Conservation (phyloP, 1,140 invertebrate species). For the Lordiphosa collinella region DNA sequence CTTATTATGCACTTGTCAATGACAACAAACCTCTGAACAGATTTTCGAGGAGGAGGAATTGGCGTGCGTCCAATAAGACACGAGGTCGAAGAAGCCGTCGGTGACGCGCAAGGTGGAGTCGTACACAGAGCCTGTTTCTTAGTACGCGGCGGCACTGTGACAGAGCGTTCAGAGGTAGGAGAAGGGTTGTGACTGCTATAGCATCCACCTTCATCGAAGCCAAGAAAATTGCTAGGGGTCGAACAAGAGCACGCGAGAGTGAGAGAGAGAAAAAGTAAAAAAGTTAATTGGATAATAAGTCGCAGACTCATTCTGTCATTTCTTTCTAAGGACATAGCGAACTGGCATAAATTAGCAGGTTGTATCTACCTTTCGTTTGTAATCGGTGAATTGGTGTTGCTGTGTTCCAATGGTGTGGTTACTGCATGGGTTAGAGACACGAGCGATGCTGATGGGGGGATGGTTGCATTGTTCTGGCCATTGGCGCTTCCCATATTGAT, state of each 20-base stretch:
- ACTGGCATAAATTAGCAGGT: too few species aligned
- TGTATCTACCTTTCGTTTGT: constrained; percentile 2
- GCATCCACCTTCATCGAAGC: constrained; percentile 5
- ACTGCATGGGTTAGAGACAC: background rate
- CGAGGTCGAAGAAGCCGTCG: constrained; percentile 1
- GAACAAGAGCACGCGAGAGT: background rate
- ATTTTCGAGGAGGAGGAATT: constrained; percentile 43
- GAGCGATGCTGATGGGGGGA: background rate
- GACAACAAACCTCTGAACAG: constrained; percentile 40
- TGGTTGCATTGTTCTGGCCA: background rate
- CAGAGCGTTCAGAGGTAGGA: constrained; percentile 34
- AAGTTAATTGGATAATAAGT: background rate
- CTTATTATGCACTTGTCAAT: background rate
- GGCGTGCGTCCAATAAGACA: constrained; percentile 29
- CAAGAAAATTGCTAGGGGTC: constrained; percentile 10
- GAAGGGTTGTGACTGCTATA: constrained; percentile 40
- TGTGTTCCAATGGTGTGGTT: background rate
- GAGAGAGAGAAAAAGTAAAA: background rate
- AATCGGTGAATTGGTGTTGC: background rate
- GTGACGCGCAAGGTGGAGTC: constrained; percentile 4
- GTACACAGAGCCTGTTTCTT: constrained; percentile 26
- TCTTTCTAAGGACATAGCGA: too few species aligned
- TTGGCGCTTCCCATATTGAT: background rate
- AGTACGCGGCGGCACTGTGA: constrained; percentile 38
- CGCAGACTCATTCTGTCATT: too few species aligned